These are phyloP conservation scores for Lasioglossum pauxillum DNA, from an alignment of 2,888 invertebrate species.

Conservation along the genomic window DNA sequence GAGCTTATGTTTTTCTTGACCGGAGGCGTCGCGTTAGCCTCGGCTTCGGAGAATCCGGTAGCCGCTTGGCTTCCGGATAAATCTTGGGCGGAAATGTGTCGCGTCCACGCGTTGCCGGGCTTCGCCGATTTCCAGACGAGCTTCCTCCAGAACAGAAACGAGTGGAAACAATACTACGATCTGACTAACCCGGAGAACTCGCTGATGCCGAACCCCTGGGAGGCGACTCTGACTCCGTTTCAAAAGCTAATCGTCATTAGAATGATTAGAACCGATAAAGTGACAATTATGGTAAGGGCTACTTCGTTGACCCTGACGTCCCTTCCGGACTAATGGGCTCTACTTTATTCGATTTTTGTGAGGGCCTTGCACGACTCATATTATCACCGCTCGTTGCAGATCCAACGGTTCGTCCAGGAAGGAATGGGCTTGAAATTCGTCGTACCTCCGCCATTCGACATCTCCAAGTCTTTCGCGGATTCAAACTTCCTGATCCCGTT, in stretches of 20 bases:
- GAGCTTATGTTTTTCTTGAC: conserved; percentile 89
- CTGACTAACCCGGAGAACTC: conserved; percentile 83
- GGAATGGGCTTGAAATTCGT: conserved; percentile 81
- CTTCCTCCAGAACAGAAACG: conserved; percentile 81
- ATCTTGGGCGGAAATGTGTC: conserved; percentile 86
- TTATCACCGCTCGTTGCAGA: conserved; percentile 69
- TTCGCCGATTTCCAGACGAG: conserved; percentile 82
- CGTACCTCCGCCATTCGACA: conserved; percentile 84
- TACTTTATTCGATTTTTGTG: not conserved
- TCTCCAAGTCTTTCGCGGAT: conserved; percentile 86
- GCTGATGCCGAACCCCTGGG: conserved; percentile 85
- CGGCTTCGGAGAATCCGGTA: conserved; percentile 85
- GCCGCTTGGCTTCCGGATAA: conserved; percentile 85
- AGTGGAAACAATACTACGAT: conserved; percentile 86
- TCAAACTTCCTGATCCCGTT: conserved; percentile 87
- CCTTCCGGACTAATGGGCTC: not conserved
- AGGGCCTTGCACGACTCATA: not conserved
- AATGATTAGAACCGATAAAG: conserved; percentile 86
- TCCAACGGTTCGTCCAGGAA: conserved; percentile 83
- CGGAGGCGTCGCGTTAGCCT: conserved; percentile 90
- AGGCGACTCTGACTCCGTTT: conserved; percentile 85
- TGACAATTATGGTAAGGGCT: conserved; percentile 70
- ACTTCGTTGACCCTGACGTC: not conserved
- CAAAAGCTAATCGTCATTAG: conserved; percentile 86
- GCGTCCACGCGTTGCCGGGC: conserved; percentile 83